Evolutionary conservation across 2,888 invertebrate species (phyloP), one percentile per base, ranked within the genome.

Genomic region (Terebella lapidaria): DNA sequence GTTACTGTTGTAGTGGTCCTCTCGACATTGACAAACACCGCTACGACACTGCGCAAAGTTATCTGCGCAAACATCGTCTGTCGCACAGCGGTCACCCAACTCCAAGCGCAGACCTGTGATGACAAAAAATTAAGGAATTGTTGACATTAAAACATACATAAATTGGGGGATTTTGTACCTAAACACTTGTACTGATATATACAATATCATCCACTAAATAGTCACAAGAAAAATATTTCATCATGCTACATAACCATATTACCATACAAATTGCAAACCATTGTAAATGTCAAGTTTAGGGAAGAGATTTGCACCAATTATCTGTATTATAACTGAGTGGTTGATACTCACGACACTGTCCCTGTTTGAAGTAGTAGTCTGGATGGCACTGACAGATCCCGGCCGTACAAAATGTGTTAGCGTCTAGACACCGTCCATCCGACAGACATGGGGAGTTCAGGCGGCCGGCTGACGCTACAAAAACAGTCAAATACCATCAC

Each of bases 391-490:
- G 28, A 55, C 64, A 64, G 4, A 42, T 46, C 20, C 56, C 64
- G 18, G 45, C n/a, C 0, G 27, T 5, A 47, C 64, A 64, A 20
- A 30, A 20, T 10, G 64, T 24, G 51, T 47, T 29, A 30, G 54
- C 57, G 24, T 61, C 61, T 4, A 64, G 58, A 26, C 66, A 66
- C 1, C 59, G 51, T 2, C 63, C 63, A 47, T 57, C 54, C 1
- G 59, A 51, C 26, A 66, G 59, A 46, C 66, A 66, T 3, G 61
- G 63, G 1, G 66, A 66, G 59, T 61, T 57, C 1, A 66, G 61
- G 2, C 60, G 28, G 1, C 66, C 66, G 4, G 63, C 62, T 5
- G 63, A 59, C 20, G 60, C 65, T 65, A 45, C 45, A 56, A 10
- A 3, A 25, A 57, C 24, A 35, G n/a, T 35, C 10, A 35, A 35